Percentiles rank a stretch among this genome's conserved stretches.
These are phyloP conservation scores for Smithornis capensis DNA, from an alignment of 2,113 vertebrate genomes.

Conservation along the genomic window DNA sequence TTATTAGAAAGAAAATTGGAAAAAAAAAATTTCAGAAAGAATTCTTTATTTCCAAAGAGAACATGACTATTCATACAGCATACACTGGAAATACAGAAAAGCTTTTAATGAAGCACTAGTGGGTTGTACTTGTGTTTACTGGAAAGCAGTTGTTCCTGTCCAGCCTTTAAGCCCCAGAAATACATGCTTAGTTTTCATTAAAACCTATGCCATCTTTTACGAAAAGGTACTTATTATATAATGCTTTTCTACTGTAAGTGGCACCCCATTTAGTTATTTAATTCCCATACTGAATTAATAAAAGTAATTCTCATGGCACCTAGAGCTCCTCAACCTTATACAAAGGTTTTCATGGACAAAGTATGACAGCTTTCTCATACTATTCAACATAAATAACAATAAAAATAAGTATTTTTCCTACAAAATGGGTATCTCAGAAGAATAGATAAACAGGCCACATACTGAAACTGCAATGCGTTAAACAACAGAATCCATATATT, in stretches of 20 bases:
- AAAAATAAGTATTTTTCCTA: background rate
- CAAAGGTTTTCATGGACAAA: background rate
- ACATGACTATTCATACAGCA: background rate
- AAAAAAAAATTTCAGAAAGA: background rate
- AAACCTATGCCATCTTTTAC: background rate
- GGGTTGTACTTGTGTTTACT: background rate
- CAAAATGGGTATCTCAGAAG: background rate
- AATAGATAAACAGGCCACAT: background rate
- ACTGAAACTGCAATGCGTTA: background rate
- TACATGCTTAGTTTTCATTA: background rate
- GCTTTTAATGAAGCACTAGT: background rate
- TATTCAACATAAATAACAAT: background rate
- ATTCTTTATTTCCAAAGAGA: background rate
- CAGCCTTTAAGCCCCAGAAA: background rate
- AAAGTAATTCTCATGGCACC: background rate
- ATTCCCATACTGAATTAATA: rapidly evolving
- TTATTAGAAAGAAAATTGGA: background rate
- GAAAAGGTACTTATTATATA: background rate
- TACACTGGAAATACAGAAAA: background rate
- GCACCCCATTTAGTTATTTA: background rate
- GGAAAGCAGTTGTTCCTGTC: background rate
- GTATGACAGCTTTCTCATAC: background rate
- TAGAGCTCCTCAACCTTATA: background rate
- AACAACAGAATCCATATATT: background rate
- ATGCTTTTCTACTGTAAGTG: background rate